Evolutionary conservation across 2,888 invertebrate genomes (phyloP), one percentile per base, ranked within the genome.

Genomic region (Busseola fusca): DNA sequence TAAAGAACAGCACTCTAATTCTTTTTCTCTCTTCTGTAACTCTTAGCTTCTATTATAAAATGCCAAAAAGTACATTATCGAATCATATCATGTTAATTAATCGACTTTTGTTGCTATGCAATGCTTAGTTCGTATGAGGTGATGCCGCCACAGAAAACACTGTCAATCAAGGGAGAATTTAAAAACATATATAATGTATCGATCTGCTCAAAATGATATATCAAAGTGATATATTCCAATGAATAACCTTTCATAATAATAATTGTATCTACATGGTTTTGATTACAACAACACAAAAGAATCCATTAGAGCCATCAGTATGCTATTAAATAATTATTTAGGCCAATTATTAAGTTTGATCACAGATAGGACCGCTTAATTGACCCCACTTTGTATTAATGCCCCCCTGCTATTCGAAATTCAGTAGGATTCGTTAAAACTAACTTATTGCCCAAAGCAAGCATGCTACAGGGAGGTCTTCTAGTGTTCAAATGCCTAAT

Each of bases 291-390:
- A 64, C n/a, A 84, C 65, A 76, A 80, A 73, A 74, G 67, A 58
- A 64, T 74, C 76, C 84, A 78, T 73, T 83, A 83, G 25, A 12
- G n/a, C 21, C 16, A 63, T 72, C 10, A 42, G 25, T 45, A n/a
- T 18, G 27, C 27, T 40, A 52, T 68, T 63, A 58, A 40, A 65
- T 30, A 56, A 70, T 64, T 52, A 63, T 69, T 45, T 63, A 65
- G 56, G 16, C 25, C 14, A 5, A 25, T 25, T 52, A 79, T 18
- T 57, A 37, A 7, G 27, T 58, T 62, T 59, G 62, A 80, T 69
- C 48, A 69, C 52, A 52, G 69, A 56, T 64, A 67, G 5, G 16
- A 7, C n/a, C 40, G 1, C 3, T 16, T 25, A 42, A 73, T 60
- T 37, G 30, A 52, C 63, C 21, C 7, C n/a, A 30, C 6, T 40